phyloP scores from a whole-genome alignment of 2,888 invertebrate genomes.

The Synergus itoensis region DNA sequence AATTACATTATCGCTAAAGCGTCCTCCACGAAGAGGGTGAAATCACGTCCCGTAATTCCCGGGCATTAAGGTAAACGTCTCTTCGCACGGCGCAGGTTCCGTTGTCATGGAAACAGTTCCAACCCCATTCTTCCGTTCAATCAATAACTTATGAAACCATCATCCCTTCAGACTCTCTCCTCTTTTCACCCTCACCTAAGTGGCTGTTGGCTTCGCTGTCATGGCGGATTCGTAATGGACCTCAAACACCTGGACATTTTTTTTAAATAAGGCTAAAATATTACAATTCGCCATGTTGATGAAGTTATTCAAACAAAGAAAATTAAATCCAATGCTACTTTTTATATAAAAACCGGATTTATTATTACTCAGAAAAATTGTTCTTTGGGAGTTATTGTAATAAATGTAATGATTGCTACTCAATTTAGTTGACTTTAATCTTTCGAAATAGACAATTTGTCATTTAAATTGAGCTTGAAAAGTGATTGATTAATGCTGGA shows the following conservation, averaged over 20 bases:
- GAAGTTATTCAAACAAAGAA: not conserved
- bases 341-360: not conserved
- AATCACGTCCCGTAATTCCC: constrained; percentile 77
- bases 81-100: constrained; percentile 62
- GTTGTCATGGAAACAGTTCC: constrained; percentile 57
- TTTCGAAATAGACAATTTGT: not conserved
- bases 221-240: constrained; percentile 49
- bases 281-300: not conserved
- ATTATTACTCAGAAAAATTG: no score
- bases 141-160: constrained; percentile 77
- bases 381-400: no score
- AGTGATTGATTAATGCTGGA: not conserved
- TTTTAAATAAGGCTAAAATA: not conserved
- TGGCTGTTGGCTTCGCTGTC: constrained; percentile 38
- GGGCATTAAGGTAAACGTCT: constrained; percentile 77
- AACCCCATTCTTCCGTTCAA: constrained; percentile 68
- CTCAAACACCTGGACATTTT: constrained; percentile 7
- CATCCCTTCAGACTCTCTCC: constrained; percentile 59
- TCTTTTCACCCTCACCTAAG: constrained; percentile 32
- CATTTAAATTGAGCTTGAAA: not conserved
- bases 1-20: constrained; percentile 77
- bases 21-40: constrained; percentile 67
- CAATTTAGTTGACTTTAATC: not conserved
- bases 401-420: no score
- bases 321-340: not conserved